These are phyloP conservation scores for Parotia lawesii DNA, from an alignment of 2,113 vertebrate species.

Conservation along the genomic window DNA sequence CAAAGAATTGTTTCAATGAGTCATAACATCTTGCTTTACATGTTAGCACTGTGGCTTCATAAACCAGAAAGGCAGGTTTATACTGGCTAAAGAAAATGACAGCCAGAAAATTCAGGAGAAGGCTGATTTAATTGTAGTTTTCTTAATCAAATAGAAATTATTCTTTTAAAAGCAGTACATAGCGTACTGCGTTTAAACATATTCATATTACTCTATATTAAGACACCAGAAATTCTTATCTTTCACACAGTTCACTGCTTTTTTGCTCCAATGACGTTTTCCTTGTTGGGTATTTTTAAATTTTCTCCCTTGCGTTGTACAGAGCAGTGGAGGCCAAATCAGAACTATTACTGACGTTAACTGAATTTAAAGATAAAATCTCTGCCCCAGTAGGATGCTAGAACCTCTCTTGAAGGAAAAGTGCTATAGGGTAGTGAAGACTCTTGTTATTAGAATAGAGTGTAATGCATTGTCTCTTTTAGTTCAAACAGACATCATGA, in stretches of 20 bases:
- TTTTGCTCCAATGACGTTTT: background rate
- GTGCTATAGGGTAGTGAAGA: background rate
- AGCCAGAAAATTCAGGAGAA: conserved; percentile 17
- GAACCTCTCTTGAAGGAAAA: background rate
- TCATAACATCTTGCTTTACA: conserved; percentile 64
- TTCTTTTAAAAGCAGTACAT: background rate
- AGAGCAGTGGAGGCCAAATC: background rate
- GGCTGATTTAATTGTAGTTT: background rate
- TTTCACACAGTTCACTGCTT: background rate
- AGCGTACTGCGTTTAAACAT: background rate
- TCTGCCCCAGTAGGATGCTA: background rate
- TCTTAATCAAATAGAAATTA: background rate
- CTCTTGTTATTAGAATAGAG: background rate
- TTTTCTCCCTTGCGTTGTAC: background rate
- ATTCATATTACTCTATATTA: background rate
- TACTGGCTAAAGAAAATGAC: conserved; percentile 49
- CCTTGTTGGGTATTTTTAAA: background rate
- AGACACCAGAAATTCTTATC: background rate
- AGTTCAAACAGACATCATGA: background rate
- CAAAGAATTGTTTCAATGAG: conserved; percentile 69
- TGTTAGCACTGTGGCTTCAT: conserved; percentile 34
- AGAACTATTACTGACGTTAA: background rate
- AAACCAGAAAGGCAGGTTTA: conserved; percentile 76
- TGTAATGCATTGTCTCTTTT: background rate
- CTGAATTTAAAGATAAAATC: background rate